Base-by-base conservation (phyloP, 2,113 vertebrate species). In the Scartelaos histophorus region DNA sequence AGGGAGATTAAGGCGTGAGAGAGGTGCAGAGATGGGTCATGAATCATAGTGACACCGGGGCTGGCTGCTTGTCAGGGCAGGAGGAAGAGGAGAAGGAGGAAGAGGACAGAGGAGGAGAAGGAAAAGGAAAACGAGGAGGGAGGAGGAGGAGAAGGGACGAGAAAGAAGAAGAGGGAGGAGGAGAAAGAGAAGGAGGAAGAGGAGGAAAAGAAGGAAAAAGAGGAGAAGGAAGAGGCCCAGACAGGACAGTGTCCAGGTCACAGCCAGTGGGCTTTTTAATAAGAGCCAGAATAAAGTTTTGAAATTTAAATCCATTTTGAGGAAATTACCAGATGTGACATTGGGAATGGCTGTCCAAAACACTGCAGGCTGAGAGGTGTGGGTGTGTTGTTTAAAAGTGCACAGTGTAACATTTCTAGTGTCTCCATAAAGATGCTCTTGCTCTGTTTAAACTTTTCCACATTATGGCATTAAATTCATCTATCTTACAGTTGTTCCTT, bases 31-130 rank as follows among this genome's bases (percentile, higher is more conserved):
- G 84, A 73, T 74, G 74, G 87, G 73, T 84, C 84, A 90, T 91
- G 90, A 91, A 90, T 93, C 89, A 91, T 76, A 13, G 81, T 87
- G 85, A 87, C 82, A 84, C 87, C 79, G 51, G 34, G 61, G 35
- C 87, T 86, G 85, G 88, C 78, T 80, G 77, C 70, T 78, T 73
- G 87, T 89, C 88, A 89, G 80, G 22, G 82, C 78, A 57, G 47
- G 67, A 78, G 84, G 80, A 17, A 5, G 49, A 51, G 1, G 49
- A 51, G 49, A 16, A 51, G 49, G 49, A 51, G 3, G 49, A 51
- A 81, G 76, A 79, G 76, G 77, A 29, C 29, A 74, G 81, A 79
- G 88, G 82, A 79, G 85, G 58, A 69, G 56, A 74, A 43, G 51
- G 78, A 74, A 79, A 79, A 85, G 53, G 56, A n/a, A n/a, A n/a